Base-by-base conservation (phyloP, 2,797 vertebrate species). In the Micropoecilia bifurca region DNA sequence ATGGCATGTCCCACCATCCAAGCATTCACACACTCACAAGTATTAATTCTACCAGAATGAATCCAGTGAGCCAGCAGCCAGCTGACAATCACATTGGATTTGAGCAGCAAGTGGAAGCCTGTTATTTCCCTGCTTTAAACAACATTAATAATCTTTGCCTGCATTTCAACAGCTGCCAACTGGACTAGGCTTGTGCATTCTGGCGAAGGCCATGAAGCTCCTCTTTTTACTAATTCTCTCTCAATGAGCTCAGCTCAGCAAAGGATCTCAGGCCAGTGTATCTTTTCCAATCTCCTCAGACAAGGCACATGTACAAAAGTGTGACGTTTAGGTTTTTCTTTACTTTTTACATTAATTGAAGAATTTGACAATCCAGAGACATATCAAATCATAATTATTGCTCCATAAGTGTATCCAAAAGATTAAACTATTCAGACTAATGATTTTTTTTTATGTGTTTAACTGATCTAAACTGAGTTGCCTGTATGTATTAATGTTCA, bases 131-230 rank as follows among this genome's bases (percentile, higher is more conserved):
- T 66, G 79, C 73, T 41, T 76, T 81, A 84, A 93, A 90, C 85
- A 79, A 85, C 91, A 93, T 93, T 91, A 93, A 92, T 93, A 91
- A 93, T 90, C 87, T 91, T 88, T 89, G 77, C 81, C 86, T 90
- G 85, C 79, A 90, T 91, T 92, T 90, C 79, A 90, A 89, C 86
- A 59, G 14, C 1, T 22, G 90, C 91, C 94, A 93, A 91, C 88
- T 90, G 86, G 88, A 91, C 72, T 82, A 73, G 3, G 85, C 88
- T 81, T 78, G 79, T 84, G 85, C 77, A 78, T 48, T 76, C 39
- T 91, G 89, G 85, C 81, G 0, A 69, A 39, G 73, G 48, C 79
- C 66, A 5, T 45, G 53, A 80, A 0, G 47, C 78, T 48, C 55
- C 74, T 74, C 83, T 89, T 83, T 88, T 89, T 82, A 82, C 83